Evolutionary conservation across 2,113 vertebrate genomes (phyloP), one percentile per base, ranked within the genome.

Genomic region (Apteryx mantelli): DNA sequence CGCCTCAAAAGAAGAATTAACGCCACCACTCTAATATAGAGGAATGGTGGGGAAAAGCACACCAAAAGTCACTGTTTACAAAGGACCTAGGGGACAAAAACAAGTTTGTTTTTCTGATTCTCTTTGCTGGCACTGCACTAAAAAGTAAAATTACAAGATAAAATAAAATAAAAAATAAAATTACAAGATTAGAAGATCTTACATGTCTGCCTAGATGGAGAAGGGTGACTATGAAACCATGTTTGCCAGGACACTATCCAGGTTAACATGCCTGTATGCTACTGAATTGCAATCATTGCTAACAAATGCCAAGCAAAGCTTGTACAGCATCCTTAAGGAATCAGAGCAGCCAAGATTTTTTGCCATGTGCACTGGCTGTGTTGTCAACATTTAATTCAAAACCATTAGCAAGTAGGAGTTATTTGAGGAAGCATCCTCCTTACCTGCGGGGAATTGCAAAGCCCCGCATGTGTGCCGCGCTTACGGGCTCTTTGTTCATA

Each of bases 1-100:
- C 86, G 95, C 85, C 85, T 95, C 40, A 86, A 68, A 88, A 91
- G 44, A 82, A 90, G 93, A 90, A 86, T 92, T 96, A 94, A 78
- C 93, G 75, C 87, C 64, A 53, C 4, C 13, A 7, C n/a, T 79
- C n/a, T 84, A 88, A 86, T 79, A 65, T 9, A 76, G 64, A 91
- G 88, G 80, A 93, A 91, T 40, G 6, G 9, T 6, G 46, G 36
- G 40, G 24, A 46, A 50, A 22, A 88, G 16, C 20, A 40, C 68
- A 84, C 20, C 50, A 52, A 24, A 81, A 94, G n/a, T 75, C 75
- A 68, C 61, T 95, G 84, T 94, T 91, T 91, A 94, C 81, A 82
- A 56, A 92, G 83, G 80, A 91, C 81, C 52, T 82, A 20, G 61
- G 50, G 42, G 20, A 2, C 5, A 50, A 80, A 91, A 40, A 4